phyloP scores from a whole-genome alignment of 1,140 invertebrate species.

The Schlechtendalia chinensis region DNA sequence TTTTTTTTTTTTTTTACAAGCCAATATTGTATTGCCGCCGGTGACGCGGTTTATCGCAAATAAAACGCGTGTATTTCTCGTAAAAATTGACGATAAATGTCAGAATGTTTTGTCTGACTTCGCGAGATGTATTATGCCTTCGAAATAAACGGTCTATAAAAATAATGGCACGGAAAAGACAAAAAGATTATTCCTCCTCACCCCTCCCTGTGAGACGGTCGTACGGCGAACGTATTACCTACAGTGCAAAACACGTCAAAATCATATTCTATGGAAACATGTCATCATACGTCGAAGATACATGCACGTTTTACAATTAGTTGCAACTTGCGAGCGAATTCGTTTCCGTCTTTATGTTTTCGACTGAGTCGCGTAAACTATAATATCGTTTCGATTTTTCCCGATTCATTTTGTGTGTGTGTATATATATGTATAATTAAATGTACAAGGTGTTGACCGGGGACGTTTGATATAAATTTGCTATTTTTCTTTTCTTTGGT shows the following conservation, averaged over 20 bases:
- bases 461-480: not conserved
- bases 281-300: conserved; percentile 31
- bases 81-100: not conserved
- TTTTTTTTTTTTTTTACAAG: conserved; percentile 12
- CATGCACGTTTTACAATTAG: too few relatives aligned
- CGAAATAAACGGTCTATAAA: not conserved
- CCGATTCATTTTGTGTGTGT: not conserved
- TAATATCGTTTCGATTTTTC: conserved; percentile 23
- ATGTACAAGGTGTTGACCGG: too few relatives aligned
- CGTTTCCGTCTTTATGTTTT: conserved; percentile 24
- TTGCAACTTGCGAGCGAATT: not conserved
- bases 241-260: not conserved
- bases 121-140: too few relatives aligned
- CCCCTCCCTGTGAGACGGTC: too few relatives aligned
- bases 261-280: conserved; percentile 32
- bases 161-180: not conserved
- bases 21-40: not conserved
- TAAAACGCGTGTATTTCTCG: not conserved
- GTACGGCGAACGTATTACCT: conserved; percentile 10
- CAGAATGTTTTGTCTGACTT: not conserved
- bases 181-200: not conserved
- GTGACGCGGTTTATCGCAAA: not conserved
- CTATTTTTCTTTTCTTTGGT: not conserved
- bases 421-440: too few relatives aligned
- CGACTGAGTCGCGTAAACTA: not conserved